These are phyloP conservation scores for Apodemus agrarius DNA, from an alignment of 2,797 vertebrate species.

Conservation along the genomic window DNA sequence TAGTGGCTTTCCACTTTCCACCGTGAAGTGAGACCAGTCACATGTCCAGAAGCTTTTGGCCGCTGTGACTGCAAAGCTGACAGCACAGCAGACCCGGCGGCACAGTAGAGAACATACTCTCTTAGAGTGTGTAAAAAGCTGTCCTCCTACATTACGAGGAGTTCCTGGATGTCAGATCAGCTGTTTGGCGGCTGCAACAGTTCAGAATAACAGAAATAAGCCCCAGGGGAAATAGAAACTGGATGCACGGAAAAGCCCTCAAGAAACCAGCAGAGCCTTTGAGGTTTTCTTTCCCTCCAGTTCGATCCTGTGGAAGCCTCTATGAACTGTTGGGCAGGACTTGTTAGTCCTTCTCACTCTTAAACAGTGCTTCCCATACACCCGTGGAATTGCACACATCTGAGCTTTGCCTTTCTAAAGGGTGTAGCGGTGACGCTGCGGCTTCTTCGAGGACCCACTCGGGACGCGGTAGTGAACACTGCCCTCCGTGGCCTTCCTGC, in stretches of 20 bases:
- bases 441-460: neutral
- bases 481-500: neutral
- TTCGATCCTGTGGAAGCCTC: neutral
- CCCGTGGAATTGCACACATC: neutral
- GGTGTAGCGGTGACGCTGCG: neutral
- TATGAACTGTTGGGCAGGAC: neutral
- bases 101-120: slow-evolving; percentile 5
- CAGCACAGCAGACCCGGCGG: slow-evolving; percentile 31
- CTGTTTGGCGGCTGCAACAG: slow-evolving; percentile 52
- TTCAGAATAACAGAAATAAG: slow-evolving; percentile 55
- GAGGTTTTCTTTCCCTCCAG: neutral
- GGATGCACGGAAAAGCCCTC: neutral
- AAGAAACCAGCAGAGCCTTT: neutral
- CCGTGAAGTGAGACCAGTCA: slow-evolving; percentile 53
- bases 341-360: neutral
- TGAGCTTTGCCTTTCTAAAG: neutral
- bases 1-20: slow-evolving; percentile 23
- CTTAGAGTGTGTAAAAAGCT: slow-evolving; percentile 2
- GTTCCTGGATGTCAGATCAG: slow-evolving; percentile 55
- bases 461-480: neutral
- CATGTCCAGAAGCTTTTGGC: slow-evolving; percentile 60
- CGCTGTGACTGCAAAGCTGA: slow-evolving; percentile 55
- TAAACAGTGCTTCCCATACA: neutral
- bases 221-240: neutral
- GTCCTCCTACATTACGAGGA: slow-evolving; percentile 5